phyloP scores from a whole-genome alignment of 2,888 invertebrate genomes.

The Rhorus exstirpatorius region DNA sequence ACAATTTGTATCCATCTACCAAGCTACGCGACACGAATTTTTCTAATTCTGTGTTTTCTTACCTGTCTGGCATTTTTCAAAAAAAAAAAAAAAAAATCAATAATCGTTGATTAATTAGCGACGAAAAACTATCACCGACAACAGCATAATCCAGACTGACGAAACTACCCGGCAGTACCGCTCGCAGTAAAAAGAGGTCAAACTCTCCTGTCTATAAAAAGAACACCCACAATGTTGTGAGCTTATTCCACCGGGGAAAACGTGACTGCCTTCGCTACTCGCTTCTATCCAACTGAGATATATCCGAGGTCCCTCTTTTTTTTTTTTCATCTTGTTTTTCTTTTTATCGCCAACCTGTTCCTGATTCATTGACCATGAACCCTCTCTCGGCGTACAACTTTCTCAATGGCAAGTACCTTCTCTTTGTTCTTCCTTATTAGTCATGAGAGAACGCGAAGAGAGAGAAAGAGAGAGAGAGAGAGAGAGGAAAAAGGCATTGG shows the following conservation, averaged over 20 bases:
- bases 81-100: no score
- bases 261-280: constrained; percentile 68
- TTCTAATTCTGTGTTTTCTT: constrained; percentile 29
- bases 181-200: constrained; percentile 81
- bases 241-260: constrained; percentile 71
- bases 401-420: constrained; percentile 53
- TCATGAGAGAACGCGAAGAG: constrained; percentile 23
- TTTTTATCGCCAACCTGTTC: constrained; percentile 64
- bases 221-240: constrained; percentile 80
- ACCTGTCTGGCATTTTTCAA: constrained; percentile 82
- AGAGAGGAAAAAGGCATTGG: constrained; percentile 33
- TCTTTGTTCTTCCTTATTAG: constrained; percentile 51
- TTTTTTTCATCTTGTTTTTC: constrained; percentile 17
- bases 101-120: constrained; percentile 8
- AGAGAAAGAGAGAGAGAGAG: constrained; percentile 28
- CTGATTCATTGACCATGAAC: constrained; percentile 69
- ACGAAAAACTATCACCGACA: constrained; percentile 28
- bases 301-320: constrained; percentile 19
- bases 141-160: constrained; percentile 56
- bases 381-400: constrained; percentile 28
- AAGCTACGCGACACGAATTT: not conserved
- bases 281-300: constrained; percentile 72
- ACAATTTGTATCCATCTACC: constrained; percentile 1
- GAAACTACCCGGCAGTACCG: constrained; percentile 35
- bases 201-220: constrained; percentile 83